These are phyloP conservation scores for Ochotona princeps DNA, from an alignment of 2,113 vertebrate species.

Conservation along the genomic window DNA sequence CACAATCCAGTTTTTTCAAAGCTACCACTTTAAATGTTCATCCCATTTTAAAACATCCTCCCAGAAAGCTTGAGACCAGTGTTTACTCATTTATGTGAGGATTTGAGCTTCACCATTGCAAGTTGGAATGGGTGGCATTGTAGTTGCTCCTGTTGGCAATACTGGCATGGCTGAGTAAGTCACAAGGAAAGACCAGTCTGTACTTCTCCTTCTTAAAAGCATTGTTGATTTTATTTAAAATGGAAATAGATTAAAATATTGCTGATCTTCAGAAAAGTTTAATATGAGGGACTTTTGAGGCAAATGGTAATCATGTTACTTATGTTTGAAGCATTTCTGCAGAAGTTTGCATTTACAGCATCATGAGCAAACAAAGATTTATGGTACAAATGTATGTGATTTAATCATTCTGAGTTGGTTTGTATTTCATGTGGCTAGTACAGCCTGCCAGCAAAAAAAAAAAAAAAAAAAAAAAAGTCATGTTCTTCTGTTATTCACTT, in stretches of 20 bases:
- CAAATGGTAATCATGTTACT: not conserved
- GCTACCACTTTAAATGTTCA: not conserved
- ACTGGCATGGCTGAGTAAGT: not conserved
- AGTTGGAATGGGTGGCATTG: not conserved
- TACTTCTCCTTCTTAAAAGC: not conserved
- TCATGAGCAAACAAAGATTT: not conserved
- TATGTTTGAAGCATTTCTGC: not conserved
- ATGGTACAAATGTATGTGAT: not conserved
- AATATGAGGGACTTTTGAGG: not conserved
- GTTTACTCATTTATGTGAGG: not conserved
- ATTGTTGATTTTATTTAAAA: not conserved
- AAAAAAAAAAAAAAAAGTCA: not conserved
- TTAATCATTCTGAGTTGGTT: not conserved
- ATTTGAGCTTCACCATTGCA: not conserved
- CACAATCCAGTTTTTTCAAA: not conserved
- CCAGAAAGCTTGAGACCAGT: not conserved
- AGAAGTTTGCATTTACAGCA: not conserved
- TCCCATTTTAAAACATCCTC: not conserved
- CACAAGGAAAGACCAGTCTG: not conserved
- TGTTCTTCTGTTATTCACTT: constrained; percentile 28
- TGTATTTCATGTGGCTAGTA: not conserved
- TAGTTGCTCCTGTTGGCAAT: not conserved
- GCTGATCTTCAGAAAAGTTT: not conserved
- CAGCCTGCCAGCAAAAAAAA: constrained; percentile 9
- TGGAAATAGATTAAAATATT: not conserved